phyloP scores from a whole-genome alignment of 1,140 invertebrate species.

The Drosophila rufa region DNA sequence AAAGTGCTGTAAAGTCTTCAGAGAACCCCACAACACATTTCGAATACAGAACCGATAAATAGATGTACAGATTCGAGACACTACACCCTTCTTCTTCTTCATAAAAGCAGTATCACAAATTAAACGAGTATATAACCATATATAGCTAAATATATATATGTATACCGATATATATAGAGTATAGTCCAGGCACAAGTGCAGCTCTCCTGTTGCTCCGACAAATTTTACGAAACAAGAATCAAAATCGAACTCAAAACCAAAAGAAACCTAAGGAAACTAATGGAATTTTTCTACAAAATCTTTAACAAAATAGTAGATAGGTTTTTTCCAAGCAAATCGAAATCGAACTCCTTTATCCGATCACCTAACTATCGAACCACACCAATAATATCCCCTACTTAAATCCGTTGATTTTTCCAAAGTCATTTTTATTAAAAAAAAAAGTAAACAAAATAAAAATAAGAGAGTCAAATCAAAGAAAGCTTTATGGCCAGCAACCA shows the following conservation, averaged over 20 bases:
- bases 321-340: slow-evolving; percentile 26
- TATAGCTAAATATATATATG: slow-evolving; percentile 50
- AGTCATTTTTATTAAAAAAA: slow-evolving; percentile 46
- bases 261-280: slow-evolving; percentile 19
- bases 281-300: slow-evolving; percentile 45
- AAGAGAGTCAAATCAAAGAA: slow-evolving; percentile 45
- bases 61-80: slow-evolving; percentile 26
- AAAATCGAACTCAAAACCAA: slow-evolving; percentile 53
- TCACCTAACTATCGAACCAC: slow-evolving; percentile 25
- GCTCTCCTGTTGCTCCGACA: slow-evolving; percentile 37
- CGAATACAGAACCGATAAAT: slow-evolving; percentile 54
- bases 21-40: slow-evolving; percentile 31
- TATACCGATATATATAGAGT: slow-evolving; percentile 46
- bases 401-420: slow-evolving; percentile 19
- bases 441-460: slow-evolving; percentile 17
- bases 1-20: slow-evolving; percentile 42
- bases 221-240: slow-evolving; percentile 51
- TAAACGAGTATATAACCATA: slow-evolving; percentile 49
- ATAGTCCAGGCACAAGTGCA: slow-evolving; percentile 59
- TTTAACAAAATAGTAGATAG: slow-evolving; percentile 52
- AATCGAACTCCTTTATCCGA: slow-evolving; percentile 28
- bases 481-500: slow-evolving; percentile 58
- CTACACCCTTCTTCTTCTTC: slow-evolving; percentile 8
- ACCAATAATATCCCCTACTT: slow-evolving; percentile 28
- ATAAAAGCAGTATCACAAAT: slow-evolving; percentile 75